Evolutionary conservation across 2,797 vertebrate genomes (phyloP), one percentile per base, ranked within the genome.

Genomic region (Emydoidea blandingii): DNA sequence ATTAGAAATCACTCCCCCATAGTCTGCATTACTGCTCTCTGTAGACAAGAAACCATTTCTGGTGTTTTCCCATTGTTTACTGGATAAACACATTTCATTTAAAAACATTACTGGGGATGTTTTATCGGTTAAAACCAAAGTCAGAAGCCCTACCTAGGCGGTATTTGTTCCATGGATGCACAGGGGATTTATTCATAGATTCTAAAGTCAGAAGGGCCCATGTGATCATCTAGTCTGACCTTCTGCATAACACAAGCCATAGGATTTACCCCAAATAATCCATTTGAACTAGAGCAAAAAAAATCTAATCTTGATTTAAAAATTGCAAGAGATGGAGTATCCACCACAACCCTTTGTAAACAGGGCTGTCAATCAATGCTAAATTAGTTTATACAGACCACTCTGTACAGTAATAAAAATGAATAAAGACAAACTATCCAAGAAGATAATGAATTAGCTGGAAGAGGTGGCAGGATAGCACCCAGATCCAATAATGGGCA

Each of bases 391-490:
- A 47, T 49, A 78, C 4, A 29, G 25, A 21, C 21, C 65, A 10
- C 14, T 47, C 11, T 29, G 29, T 47, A 68, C n/a, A n/a, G 34
- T n/a, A 68, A 68, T 21, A 37, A 81, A 50, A 79, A 91, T 19
- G 21, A 87, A 78, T 68, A 93, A 34, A 88, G 53, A 92, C 6
- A 54, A 56, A 68, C 3, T 59, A 53, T 8, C 52, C 85, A 41
- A 87, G 57, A 91, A 95, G 78, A 94, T 27, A 93, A 59, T n/a
- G 88, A 68, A 65, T 53, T 1, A 27, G 8, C 5, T 47, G 79
- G 53, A 34, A 72, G 95, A 56, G 65, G 93, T 89, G 52, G 84
- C 82, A 93, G 86, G 83, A 50, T 68, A 93, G 92, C 11, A 80
- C 4, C 47, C 41, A 9, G 1, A 91, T 37, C 57, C 86, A 83